These are phyloP conservation scores for Rhinolophus sinicus DNA, from an alignment of 2,113 vertebrate genomes.

Conservation along the genomic window DNA sequence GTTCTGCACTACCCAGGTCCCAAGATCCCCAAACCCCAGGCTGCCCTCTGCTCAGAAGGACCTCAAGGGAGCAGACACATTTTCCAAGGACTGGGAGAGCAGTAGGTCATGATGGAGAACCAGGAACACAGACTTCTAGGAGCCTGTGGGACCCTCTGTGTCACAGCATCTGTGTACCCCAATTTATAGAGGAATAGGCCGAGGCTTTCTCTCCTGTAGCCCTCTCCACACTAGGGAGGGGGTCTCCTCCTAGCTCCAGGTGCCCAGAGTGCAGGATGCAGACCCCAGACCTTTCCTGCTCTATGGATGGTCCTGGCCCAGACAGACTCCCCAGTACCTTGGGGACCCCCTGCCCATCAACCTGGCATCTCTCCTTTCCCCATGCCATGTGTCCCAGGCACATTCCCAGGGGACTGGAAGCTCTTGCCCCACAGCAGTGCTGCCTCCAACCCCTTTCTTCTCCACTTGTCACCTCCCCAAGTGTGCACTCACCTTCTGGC, in stretches of 20 bases:
- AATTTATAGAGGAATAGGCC: not conserved
- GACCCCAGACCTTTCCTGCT: not conserved
- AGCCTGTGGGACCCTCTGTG: not conserved
- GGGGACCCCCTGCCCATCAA: not conserved
- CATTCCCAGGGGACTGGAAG: not conserved
- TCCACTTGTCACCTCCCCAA: not conserved
- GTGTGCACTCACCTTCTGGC: not conserved
- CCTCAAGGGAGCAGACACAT: not conserved
- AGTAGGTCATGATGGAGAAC: not conserved
- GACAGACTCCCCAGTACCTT: not conserved
- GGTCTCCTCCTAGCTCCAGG: not conserved
- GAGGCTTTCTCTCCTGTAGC: not conserved
- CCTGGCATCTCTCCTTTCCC: not conserved
- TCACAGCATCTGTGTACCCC: not conserved
- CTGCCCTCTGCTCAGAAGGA: not conserved
- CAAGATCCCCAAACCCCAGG: not conserved
- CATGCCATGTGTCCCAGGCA: not conserved
- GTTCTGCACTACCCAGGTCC: not conserved
- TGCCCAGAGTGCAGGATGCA: not conserved
- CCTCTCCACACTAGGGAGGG: not conserved
- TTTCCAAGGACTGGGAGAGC: not conserved
- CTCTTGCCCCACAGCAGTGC: not conserved
- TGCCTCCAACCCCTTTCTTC: not conserved
- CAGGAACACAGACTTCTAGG: not conserved
- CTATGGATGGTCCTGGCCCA: too few relatives aligned